These are phyloP conservation scores for Toxotes jaculatrix DNA, from an alignment of 2,113 vertebrate species.

Conservation along the genomic window DNA sequence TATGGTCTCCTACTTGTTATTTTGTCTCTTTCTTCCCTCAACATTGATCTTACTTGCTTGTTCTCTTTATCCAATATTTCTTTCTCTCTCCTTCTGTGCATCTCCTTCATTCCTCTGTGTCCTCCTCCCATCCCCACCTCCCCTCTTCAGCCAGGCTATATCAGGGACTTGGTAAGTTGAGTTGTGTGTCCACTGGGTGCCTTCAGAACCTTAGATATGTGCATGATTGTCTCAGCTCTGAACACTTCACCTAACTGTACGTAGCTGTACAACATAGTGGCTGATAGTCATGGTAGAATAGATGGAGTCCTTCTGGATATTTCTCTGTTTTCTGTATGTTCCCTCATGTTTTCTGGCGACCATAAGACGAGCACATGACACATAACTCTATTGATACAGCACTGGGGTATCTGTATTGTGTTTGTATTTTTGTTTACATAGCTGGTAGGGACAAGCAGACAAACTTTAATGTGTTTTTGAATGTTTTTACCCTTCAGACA, in stretches of 20 bases:
- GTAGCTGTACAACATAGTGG: constrained; percentile 24
- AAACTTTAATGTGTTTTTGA: neutral
- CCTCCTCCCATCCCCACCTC: constrained; percentile 80
- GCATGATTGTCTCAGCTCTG: constrained; percentile 59
- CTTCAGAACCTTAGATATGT: constrained; percentile 41
- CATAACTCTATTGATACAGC: neutral
- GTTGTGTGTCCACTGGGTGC: constrained; percentile 64
- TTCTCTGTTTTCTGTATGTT: constrained; percentile 10
- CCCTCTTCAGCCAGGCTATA: constrained; percentile 96
- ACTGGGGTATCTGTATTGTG: neutral
- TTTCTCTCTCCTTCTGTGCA: constrained; percentile 71
- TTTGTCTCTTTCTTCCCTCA: constrained; percentile 80
- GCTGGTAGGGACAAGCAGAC: neutral
- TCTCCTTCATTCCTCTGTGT: constrained; percentile 74
- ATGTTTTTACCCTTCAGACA: neutral
- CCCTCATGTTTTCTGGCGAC: neutral
- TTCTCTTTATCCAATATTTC: constrained; percentile 83
- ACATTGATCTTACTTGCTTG: constrained; percentile 88
- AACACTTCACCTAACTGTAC: constrained; percentile 29
- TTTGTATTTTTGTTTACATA: neutral
- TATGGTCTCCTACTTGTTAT: constrained; percentile 69
- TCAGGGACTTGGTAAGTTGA: constrained; percentile 99
- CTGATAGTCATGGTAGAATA: constrained; percentile 39
- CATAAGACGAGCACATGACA: constrained; percentile 4
- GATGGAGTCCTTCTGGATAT: neutral